Conservation (phyloP, 2,113 vertebrate genomes). For the Thunnus maccoyii region DNA sequence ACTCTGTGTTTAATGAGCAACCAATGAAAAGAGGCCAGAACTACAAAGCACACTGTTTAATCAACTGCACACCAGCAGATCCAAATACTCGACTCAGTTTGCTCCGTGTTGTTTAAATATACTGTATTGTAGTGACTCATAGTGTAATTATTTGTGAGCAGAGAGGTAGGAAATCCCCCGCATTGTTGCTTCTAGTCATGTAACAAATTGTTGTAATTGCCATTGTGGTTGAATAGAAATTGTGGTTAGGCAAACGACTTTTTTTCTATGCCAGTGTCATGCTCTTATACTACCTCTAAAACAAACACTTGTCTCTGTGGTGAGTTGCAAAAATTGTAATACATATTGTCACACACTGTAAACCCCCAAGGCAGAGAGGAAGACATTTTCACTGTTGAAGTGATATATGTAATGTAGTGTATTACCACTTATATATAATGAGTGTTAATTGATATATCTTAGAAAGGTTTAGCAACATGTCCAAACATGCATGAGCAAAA, state of each 20-base stretch:
- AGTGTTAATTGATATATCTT: not conserved
- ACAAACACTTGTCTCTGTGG: conserved; percentile 68
- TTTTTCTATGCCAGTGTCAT: conserved; percentile 47
- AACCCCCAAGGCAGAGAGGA: not conserved
- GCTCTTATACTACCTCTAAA: conserved; percentile 44
- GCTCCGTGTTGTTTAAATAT: conserved; percentile 37
- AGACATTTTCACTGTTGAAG: not conserved
- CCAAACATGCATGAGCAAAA: conserved; percentile 1
- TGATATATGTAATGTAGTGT: not conserved
- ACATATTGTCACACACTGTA: conserved; percentile 3
- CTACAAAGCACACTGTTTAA: not conserved
- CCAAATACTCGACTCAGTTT: not conserved
- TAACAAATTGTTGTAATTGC: conserved; percentile 79
- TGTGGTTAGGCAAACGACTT: conserved; percentile 67
- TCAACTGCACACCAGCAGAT: conserved; percentile 10
- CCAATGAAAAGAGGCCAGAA: not conserved
- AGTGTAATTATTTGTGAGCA: conserved; percentile 66
- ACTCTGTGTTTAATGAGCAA: not conserved
- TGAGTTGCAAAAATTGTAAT: conserved; percentile 28
- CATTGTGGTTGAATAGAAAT: conserved; percentile 76
- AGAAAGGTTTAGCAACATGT: not conserved
- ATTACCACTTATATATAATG: not conserved
- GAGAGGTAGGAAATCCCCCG: conserved; percentile 68
- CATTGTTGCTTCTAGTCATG: conserved; percentile 63
- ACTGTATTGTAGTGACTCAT: conserved; percentile 64